phyloP scores from a whole-genome alignment of 2,888 invertebrate genomes.

The Ephialtes manifestator region DNA sequence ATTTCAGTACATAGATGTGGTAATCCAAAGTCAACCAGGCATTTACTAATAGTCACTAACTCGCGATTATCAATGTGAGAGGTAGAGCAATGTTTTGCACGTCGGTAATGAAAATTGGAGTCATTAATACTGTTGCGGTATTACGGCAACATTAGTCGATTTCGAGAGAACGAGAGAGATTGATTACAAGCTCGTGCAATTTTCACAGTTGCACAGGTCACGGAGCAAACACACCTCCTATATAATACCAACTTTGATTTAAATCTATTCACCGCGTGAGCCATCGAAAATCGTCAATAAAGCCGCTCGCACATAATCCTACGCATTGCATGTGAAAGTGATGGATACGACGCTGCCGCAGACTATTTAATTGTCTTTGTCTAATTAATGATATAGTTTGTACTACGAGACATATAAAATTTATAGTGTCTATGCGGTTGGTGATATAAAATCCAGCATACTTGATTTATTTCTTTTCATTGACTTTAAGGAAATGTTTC shows the following conservation, averaged over 20 bases:
- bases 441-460: background rate
- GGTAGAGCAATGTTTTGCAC: background rate
- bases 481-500: too few species aligned
- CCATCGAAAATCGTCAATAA: background rate
- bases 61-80: background rate
- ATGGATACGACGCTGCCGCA: background rate
- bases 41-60: background rate
- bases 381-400: background rate
- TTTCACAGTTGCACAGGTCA: background rate
- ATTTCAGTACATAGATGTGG: too few species aligned
- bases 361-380: background rate
- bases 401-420: background rate
- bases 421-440: background rate
- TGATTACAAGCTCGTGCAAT: slow-evolving; percentile 4
- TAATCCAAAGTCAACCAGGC: too few species aligned
- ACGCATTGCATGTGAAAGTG: background rate
- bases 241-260: background rate
- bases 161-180: background rate
- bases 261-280: background rate
- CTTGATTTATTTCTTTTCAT: too few species aligned
- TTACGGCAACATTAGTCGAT: slow-evolving; percentile 8
- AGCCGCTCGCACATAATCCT: background rate
- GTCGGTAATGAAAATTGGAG: background rate
- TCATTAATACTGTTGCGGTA: background rate
- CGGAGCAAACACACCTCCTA: background rate